A percentile compares a stretch with the other conserved stretches of the same genome.
These are phyloP conservation scores for Bothrops jararaca DNA, from an alignment of 2,113 vertebrate genomes.

Conservation along the genomic window DNA sequence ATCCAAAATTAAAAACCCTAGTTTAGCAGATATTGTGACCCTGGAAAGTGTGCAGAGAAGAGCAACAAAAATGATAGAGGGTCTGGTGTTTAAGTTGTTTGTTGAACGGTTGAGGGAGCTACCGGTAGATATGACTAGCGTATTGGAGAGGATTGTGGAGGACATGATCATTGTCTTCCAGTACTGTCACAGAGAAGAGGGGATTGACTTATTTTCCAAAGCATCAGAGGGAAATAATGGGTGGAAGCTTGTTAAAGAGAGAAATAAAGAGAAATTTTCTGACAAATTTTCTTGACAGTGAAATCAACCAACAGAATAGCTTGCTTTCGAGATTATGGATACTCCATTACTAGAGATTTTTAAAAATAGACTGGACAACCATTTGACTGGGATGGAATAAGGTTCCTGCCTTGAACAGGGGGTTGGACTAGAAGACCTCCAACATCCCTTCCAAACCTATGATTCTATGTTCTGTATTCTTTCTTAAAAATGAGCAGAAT, in stretches of 20 bases:
- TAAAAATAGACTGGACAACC: not conserved
- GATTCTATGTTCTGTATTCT: not conserved
- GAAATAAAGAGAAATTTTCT: not conserved
- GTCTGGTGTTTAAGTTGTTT: not conserved
- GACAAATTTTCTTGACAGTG: no score
- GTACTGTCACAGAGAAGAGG: not conserved
- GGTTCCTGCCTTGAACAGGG: no score
- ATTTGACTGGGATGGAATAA: not conserved
- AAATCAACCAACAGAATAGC: not conserved
- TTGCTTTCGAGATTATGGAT: not conserved
- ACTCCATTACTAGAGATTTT: not conserved
- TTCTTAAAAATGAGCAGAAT: not conserved
- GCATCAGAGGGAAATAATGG: not conserved
- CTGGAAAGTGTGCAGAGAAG: not conserved
- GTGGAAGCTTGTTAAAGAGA: not conserved
- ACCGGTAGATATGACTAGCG: no score
- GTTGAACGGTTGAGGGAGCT: not conserved
- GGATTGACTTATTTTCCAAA: not conserved
- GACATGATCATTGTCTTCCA: not conserved
- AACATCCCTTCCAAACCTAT: not conserved
- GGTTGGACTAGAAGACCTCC: not conserved
- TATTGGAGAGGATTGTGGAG: not conserved
- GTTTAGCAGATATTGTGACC: not conserved
- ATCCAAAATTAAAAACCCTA: no score
- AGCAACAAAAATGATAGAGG: not conserved